Percentiles rank a stretch among this genome's conserved stretches.
phyloP scores from a whole-genome alignment of 1,140 invertebrate species.

The Dryas iulia region DNA sequence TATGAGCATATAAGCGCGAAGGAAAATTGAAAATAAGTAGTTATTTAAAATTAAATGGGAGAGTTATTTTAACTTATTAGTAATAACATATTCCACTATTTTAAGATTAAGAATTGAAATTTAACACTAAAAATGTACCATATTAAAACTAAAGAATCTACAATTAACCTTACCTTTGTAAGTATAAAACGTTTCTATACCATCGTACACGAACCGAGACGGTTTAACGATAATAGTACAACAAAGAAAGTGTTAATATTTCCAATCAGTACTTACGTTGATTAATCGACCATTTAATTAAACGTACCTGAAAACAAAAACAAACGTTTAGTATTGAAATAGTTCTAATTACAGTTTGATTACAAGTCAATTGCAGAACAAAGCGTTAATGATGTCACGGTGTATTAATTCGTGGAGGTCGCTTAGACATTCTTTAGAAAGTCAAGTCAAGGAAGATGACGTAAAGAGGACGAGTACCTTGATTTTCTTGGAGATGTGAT shows the following conservation, averaged over 20 bases:
- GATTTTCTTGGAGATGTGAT: slow-evolving; percentile 12
- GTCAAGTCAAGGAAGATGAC: slow-evolving; percentile 8
- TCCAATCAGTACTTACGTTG: slow-evolving; percentile 9
- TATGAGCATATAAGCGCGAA: not conserved
- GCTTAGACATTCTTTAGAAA: slow-evolving; percentile 18
- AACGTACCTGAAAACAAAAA: slow-evolving; percentile 57
- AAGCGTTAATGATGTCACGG: slow-evolving; percentile 27
- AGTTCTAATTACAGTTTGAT: slow-evolving; percentile 31
- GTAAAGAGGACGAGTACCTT: slow-evolving; percentile 15
- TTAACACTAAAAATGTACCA: not conserved
- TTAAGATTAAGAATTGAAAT: too few relatives aligned
- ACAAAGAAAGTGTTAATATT: slow-evolving; percentile 16
- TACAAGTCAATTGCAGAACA: slow-evolving; percentile 40
- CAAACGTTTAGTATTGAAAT: slow-evolving; percentile 42
- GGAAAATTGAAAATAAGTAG: not conserved
- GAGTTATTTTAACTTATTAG: too few relatives aligned
- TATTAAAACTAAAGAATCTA: not conserved
- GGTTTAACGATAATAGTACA: slow-evolving; percentile 1
- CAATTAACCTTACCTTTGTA: not conserved
- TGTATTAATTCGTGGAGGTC: slow-evolving; percentile 25
- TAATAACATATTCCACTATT: too few relatives aligned
- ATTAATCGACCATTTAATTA: slow-evolving; percentile 21
- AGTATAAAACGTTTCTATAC: not conserved
- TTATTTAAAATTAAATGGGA: not conserved
- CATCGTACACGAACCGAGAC: not conserved